Percentiles rank a stretch among this genome's conserved stretches.
Conservation (phyloP, 1,140 invertebrate genomes). For the Coenobita brevimanus region DNA sequence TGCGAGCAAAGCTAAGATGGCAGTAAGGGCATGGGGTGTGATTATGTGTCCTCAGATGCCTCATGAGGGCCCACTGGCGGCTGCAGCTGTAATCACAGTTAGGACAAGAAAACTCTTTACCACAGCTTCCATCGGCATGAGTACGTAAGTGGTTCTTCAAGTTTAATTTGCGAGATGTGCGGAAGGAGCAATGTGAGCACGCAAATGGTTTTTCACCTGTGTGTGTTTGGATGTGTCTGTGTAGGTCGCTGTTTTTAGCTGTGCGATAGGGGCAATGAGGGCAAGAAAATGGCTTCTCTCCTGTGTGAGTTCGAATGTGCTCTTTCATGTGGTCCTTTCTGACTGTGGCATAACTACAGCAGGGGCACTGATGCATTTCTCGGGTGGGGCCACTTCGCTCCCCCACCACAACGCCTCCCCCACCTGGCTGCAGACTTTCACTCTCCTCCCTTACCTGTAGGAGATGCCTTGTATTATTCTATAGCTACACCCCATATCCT, state of each 20-base stretch:
- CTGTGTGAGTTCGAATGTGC: conserved; percentile 43
- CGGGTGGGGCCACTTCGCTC: conserved; percentile 18
- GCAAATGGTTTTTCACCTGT: conserved; percentile 39
- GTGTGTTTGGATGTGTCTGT: conserved; percentile 40
- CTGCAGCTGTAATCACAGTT: conserved; percentile 20
- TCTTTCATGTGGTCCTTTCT: conserved; percentile 52
- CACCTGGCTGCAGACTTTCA: conserved; percentile 9
- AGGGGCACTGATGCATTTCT: conserved; percentile 41
- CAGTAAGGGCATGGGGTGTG: conserved; percentile 43
- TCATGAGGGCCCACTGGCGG: conserved; percentile 27
- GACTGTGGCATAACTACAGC: conserved; percentile 29
- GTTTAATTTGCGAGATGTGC: conserved; percentile 33
- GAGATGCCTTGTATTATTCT: too few relatives aligned
- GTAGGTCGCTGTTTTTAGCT: conserved; percentile 46
- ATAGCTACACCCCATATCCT: too few relatives aligned
- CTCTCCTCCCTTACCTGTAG: too few relatives aligned
- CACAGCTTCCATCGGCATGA: background rate
- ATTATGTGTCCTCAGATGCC: conserved; percentile 22
- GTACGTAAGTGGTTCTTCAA: conserved; percentile 38
- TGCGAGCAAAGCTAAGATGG: conserved; percentile 17
- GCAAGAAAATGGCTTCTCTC: conserved; percentile 41
- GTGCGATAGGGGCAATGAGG: conserved; percentile 33
- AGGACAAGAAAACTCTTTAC: conserved; percentile 22
- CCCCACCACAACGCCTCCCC: background rate
- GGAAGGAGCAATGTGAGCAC: conserved; percentile 35